Percentiles rank a stretch among this genome's conserved stretches.
Conservation (phyloP, 2,797 vertebrate genomes). For the Pangasius larnaudii region DNA sequence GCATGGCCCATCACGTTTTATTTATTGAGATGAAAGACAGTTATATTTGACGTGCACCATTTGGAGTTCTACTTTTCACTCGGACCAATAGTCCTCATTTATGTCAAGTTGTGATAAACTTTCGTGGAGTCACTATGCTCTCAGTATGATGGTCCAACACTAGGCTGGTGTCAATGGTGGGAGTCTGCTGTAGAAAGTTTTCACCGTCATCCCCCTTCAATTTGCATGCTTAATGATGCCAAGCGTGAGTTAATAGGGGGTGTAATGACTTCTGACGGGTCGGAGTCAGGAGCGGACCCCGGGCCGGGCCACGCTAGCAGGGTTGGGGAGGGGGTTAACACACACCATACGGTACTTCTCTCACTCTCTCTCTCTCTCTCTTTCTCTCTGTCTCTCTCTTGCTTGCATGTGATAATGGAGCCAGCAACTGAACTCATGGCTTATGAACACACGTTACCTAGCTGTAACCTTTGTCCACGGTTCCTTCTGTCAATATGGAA, state of each 20-base stretch:
- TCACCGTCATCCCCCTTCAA: slow-evolving; percentile 85
- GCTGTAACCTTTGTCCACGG: slow-evolving; percentile 51
- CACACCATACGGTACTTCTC: slow-evolving; percentile 55
- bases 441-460: slow-evolving; percentile 53
- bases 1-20: neutral
- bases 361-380: slow-evolving; percentile 54
- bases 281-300: slow-evolving; percentile 66
- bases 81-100: neutral
- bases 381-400: slow-evolving; percentile 44
- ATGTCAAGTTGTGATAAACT: slow-evolving; percentile 12
- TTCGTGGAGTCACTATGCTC: neutral
- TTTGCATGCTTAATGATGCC: slow-evolving; percentile 99
- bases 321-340: slow-evolving; percentile 63
- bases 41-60: neutral
- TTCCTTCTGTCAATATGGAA: slow-evolving; percentile 41
- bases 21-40: neutral
- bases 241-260: slow-evolving; percentile 98
- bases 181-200: slow-evolving; percentile 78
- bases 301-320: slow-evolving; percentile 52
- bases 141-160: slow-evolving; percentile 8
- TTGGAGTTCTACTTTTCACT: neutral
- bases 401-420: slow-evolving; percentile 46
- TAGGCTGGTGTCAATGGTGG: slow-evolving; percentile 1
- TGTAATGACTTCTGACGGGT: slow-evolving; percentile 99
- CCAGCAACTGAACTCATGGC: slow-evolving; percentile 45